Conservation (phyloP, 2,113 vertebrate species). For the Hydropotes inermis region DNA sequence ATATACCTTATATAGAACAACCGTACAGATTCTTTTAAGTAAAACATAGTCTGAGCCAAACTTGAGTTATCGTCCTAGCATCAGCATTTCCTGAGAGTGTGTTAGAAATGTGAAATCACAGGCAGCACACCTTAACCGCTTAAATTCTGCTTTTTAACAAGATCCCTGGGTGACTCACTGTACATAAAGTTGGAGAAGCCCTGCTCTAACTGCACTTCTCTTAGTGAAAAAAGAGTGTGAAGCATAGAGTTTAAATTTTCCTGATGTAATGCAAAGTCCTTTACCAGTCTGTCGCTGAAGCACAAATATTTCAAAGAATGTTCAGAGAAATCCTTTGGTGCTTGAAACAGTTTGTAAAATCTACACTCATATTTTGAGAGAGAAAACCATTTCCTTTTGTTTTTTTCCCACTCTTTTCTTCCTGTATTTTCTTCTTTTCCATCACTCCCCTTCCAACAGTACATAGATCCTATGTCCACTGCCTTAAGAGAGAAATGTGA, state of each 20-base stretch:
- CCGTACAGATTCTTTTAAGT: neutral
- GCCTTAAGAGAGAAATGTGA: neutral
- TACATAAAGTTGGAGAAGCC: neutral
- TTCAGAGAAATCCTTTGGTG: neutral
- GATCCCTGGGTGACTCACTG: neutral
- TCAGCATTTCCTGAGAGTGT: neutral
- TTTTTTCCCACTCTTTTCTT: neutral
- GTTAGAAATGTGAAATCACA: neutral
- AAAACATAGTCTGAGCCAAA: neutral
- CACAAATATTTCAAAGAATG: neutral
- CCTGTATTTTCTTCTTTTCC: neutral
- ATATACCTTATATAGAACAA: neutral
- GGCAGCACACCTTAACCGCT: neutral
- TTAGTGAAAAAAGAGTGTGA: conserved; percentile 13
- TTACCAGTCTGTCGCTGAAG: neutral
- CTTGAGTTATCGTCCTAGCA: neutral
- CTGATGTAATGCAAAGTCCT: neutral
- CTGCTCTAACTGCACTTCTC: neutral
- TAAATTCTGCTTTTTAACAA: conserved; percentile 29
- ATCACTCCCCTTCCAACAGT: neutral
- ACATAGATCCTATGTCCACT: neutral
- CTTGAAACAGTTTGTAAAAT: neutral
- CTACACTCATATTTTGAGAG: neutral
- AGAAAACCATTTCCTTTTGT: neutral
- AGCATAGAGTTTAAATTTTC: conserved; percentile 7